A percentile compares a stretch with the other conserved stretches of the same genome.
These are phyloP conservation scores for Drosophila hydei DNA, from an alignment of 1,140 invertebrate genomes.

Conservation along the genomic window DNA sequence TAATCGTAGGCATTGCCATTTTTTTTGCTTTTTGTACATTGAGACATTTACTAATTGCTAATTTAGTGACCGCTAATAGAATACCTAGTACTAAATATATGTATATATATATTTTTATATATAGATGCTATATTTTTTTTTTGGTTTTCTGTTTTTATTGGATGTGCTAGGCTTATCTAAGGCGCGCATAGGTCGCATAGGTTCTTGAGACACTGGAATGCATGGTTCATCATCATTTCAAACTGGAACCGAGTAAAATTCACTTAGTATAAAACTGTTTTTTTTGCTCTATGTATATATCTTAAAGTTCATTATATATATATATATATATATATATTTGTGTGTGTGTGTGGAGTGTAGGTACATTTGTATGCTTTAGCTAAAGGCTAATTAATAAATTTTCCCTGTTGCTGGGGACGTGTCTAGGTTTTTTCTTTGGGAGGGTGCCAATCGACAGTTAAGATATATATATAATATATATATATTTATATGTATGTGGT, in stretches of 20 bases:
- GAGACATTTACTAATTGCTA: slow-evolving; percentile 71
- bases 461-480: slow-evolving; percentile 15
- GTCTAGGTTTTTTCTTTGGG: slow-evolving; percentile 21
- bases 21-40: slow-evolving; percentile 73
- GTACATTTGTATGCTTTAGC: slow-evolving; percentile 62
- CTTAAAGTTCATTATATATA: slow-evolving; percentile 31
- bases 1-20: slow-evolving; percentile 41
- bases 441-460: slow-evolving; percentile 23
- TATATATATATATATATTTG: slow-evolving; percentile 26
- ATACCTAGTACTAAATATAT: slow-evolving; percentile 43
- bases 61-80: slow-evolving; percentile 38
- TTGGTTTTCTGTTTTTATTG: neutral
- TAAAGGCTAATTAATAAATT: slow-evolving; percentile 42
- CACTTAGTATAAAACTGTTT: slow-evolving; percentile 67
- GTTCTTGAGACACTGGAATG: slow-evolving; percentile 76
- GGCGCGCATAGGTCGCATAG: slow-evolving; percentile 28
- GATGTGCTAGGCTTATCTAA: slow-evolving; percentile 59
- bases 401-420: slow-evolving; percentile 50
- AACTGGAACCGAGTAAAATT: slow-evolving; percentile 67
- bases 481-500: no score
- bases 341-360: slow-evolving; percentile 42
- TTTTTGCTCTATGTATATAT: slow-evolving; percentile 43
- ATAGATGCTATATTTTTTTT: slow-evolving; percentile 43
- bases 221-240: slow-evolving; percentile 39
- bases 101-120: slow-evolving; percentile 46